Evolutionary conservation across 2,797 vertebrate species (phyloP), one percentile per base, ranked within the genome.

Genomic region (Cirrhinus mrigala): DNA sequence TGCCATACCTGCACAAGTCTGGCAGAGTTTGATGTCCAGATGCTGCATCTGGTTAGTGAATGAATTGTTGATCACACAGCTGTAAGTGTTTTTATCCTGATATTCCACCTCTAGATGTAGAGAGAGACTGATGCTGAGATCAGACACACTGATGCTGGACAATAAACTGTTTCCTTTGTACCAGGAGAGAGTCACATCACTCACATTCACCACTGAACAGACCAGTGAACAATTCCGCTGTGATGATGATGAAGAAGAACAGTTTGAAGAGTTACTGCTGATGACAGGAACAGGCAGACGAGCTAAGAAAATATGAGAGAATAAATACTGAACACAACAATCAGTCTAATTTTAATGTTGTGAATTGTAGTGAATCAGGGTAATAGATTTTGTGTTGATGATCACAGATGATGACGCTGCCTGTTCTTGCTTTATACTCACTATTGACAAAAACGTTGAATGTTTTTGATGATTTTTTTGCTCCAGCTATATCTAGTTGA

Each of bases 51-150:
- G 64, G 64, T 66, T 4, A 29, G 15, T 66, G 62, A 66, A 33
- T 27, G 64, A 3, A 33, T 66, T 33, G 33, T 33, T 33, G 33
- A 33, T 2, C 33, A 33, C 33, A 33, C 33, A 33, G 2, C 33
- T 33, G 33, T 33, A 33, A 0, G 33, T 33, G 33, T 33, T 33
- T 33, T 33, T 33, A 14, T 70, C 54, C 54, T 58, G 54, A 58
- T 58, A 58, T 58, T 58, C 20, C 54, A 58, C 54, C 54, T 58
- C 54, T 20, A 58, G 54, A 58, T 8, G 20, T 58, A 58, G 54
- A 58, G 54, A 58, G 54, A 58, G 54, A 58, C 54, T 58, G 54
- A 58, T 58, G 54, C 54, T 58, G 54, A 58, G 54, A 58, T 58
- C 54, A 58, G 54, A 58, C 54, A 22, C 54, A 58, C 54, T 58